Base-by-base conservation (phyloP, 2,113 vertebrate genomes). In the Entelurus aequoreus region DNA sequence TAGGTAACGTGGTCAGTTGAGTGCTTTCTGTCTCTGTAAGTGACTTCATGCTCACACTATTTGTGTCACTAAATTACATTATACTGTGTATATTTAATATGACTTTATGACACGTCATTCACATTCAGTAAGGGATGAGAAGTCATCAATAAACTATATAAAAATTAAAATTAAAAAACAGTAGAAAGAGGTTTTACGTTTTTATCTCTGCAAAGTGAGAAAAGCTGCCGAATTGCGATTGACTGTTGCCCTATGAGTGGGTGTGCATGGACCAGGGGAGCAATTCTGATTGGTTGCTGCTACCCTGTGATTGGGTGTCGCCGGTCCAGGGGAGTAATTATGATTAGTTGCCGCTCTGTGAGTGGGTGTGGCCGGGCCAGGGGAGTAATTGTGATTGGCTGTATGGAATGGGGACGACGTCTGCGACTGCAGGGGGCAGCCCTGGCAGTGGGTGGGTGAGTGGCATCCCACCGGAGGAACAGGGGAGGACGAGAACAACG, bases 131-230 rank as follows among this genome's bases (percentile, higher is more conserved):
- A 56, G 9, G 6, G 48, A 15, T 9, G 54, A 50, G 51, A 61
- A 19, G 42, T 28, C 28, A 28, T 28, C 28, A 28, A 19, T 19
- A 19, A 28, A 28, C 1, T 28, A 28, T 28, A 28, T 28, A 28
- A 28, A 3, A 28, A 28, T 28, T 28, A 2, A 5, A 60, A 21
- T 10, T 8, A 59, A 36, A 21, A 13, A 52, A 62, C 28, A n/a
- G 9, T 6, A 15, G 14, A 54, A 60, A 50, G 11, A 53, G 5
- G 37, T 48, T 16, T 1, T 44, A 13, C 6, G 37, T 61, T 14
- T 8, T 95, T 92, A 97, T 91, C 91, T 91, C 63, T 92, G 88
- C 3, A 92, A 88, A 63, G 92, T 90, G 78, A 91, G 69, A 88
- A 89, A 92, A 50, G 90, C 85, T 9, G 93, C 90, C 0, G 94